Conservation (phyloP, 2,113 vertebrate genomes). For the Sinocyclocheilus grahami region DNA sequence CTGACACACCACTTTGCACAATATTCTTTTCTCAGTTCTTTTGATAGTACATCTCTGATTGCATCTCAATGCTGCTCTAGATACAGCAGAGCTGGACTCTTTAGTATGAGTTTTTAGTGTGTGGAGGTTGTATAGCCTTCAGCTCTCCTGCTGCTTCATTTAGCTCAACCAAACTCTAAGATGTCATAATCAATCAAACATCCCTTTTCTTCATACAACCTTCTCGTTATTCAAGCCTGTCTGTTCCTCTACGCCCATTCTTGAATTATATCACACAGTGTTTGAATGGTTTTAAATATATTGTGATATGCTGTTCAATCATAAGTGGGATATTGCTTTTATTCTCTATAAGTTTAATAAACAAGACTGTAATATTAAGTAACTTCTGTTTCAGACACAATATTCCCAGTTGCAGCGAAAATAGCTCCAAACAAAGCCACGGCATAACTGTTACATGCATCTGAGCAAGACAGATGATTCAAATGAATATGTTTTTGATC, state of each 20-base stretch:
- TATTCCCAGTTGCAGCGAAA: too few relatives aligned
- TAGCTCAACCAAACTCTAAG: background rate
- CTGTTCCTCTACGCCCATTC: background rate
- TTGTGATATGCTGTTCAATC: too few relatives aligned
- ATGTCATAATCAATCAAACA: constrained; percentile 24
- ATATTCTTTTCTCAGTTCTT: constrained; percentile 18
- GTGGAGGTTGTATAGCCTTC: background rate
- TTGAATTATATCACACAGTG: too few relatives aligned
- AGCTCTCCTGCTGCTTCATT: background rate
- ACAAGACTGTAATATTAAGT: too few relatives aligned
- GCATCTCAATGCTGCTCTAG: constrained; percentile 13
- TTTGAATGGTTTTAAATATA: too few relatives aligned
- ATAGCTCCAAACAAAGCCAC: too few relatives aligned
- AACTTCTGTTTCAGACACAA: too few relatives aligned
- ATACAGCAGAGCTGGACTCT: background rate
- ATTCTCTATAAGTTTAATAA: background rate
- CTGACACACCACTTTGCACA: background rate
- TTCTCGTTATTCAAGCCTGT: background rate
- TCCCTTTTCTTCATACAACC: background rate
- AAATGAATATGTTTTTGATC: too few relatives aligned
- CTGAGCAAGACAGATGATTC: too few relatives aligned
- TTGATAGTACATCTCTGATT: background rate
- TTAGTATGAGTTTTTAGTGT: background rate
- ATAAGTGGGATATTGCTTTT: background rate
- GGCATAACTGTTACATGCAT: too few relatives aligned